These are phyloP conservation scores for Emberiza fucata DNA, from an alignment of 2,113 vertebrate genomes.

Conservation along the genomic window DNA sequence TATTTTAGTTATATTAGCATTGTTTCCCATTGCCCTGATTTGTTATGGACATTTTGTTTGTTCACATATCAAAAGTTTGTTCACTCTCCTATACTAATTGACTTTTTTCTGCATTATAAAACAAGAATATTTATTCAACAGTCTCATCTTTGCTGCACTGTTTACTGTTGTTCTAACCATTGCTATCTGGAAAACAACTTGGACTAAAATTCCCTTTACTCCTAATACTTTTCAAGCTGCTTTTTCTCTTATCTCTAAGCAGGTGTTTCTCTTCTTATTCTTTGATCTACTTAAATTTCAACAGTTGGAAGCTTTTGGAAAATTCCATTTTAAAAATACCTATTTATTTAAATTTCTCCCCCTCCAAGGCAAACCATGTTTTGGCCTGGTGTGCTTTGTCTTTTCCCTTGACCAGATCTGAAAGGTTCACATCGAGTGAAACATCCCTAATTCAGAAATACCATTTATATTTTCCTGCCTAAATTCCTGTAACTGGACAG, in stretches of 20 bases:
- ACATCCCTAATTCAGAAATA: background rate
- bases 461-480: constrained; percentile 20
- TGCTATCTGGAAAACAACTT: background rate
- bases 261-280: background rate
- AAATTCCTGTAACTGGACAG: constrained; percentile 57
- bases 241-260: background rate
- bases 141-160: background rate
- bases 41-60: background rate
- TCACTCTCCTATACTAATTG: background rate
- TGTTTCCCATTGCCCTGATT: background rate
- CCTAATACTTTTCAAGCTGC: background rate
- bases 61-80: background rate
- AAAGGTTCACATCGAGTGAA: background rate
- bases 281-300: background rate
- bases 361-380: background rate
- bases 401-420: background rate
- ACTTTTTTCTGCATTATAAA: background rate
- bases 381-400: background rate
- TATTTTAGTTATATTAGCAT: background rate
- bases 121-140: background rate
- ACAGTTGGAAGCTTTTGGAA: background rate
- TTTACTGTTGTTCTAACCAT: background rate
- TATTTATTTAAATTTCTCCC: background rate
- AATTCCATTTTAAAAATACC: background rate
- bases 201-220: background rate